These are phyloP conservation scores for Phyllotreta striolata DNA, from an alignment of 2,888 invertebrate genomes.

Conservation along the genomic window DNA sequence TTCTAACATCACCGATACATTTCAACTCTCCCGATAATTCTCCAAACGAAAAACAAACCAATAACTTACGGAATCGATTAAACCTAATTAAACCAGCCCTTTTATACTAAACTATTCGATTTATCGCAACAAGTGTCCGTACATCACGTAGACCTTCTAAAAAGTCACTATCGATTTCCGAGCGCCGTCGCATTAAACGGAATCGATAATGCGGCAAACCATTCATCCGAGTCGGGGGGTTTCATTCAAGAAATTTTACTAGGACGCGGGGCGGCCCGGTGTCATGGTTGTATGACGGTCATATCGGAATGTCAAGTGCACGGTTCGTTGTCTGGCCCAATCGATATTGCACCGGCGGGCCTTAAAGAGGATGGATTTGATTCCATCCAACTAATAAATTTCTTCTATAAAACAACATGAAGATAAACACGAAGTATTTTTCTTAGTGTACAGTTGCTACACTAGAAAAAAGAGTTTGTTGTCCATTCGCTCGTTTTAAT, in stretches of 20 bases:
- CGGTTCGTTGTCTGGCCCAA: slow-evolving; percentile 26
- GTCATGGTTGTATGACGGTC: slow-evolving; percentile 32
- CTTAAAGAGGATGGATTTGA: slow-evolving; percentile 12
- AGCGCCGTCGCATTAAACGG: slow-evolving; percentile 37
- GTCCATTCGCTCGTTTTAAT: too few species aligned
- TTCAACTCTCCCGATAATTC: not conserved
- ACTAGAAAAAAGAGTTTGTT: too few species aligned
- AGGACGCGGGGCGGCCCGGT: slow-evolving; percentile 24
- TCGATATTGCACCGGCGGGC: slow-evolving; percentile 17
- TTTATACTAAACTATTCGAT: slow-evolving; percentile 12
- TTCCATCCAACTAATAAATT: too few species aligned
- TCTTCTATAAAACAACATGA: too few species aligned
- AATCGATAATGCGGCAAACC: slow-evolving; percentile 50
- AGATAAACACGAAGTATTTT: too few species aligned
- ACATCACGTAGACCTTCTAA: slow-evolving; percentile 30
- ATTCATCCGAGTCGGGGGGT: slow-evolving; percentile 27
- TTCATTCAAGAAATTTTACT: slow-evolving; percentile 47
- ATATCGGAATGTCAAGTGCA: slow-evolving; percentile 39
- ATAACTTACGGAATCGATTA: slow-evolving; percentile 1
- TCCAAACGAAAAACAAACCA: not conserved
- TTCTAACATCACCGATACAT: too few species aligned
- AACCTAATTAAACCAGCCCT: not conserved
- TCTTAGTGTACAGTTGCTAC: too few species aligned
- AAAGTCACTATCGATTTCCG: slow-evolving; percentile 14
- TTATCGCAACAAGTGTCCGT: slow-evolving; percentile 38